Evolutionary conservation across 2,113 vertebrate genomes (phyloP), one percentile per base, ranked within the genome.

Genomic region (Halichoerus grypus): DNA sequence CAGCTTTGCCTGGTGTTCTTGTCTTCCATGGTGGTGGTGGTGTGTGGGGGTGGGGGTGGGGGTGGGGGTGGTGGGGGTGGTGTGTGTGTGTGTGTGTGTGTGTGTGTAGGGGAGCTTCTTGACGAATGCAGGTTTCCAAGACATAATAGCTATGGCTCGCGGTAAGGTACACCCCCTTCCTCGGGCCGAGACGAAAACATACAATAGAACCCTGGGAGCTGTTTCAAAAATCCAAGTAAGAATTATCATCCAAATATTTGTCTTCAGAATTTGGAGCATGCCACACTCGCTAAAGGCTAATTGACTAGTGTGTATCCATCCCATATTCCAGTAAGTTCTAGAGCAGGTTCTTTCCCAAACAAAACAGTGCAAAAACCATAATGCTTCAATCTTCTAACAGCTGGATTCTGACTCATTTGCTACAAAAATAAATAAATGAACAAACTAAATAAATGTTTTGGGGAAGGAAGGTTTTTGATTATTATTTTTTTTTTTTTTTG

Each of bases 11-110:
- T 36, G 5, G n/a, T 46, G 3, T 7, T 46, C 51, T 83, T 72
- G 55, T n/a, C 42, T 15, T 79, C 3, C 0, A 0, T 0, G 10
- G 21, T 31, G 5, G 22, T 59, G 59, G 24, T n/a, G 7, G 13
- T n/a, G 31, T 15, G 57, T 46, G 46, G 6, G 8, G 46, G 46
- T 3, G 39, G 3, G 49, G 10, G 42, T 63, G 39, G 3, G 49
- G 10, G 42, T 63, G 22, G 39, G 39, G 4, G 39, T 42, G 22
- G 61, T 4, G 59, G 21, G 57, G 57, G 81, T 31, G 39, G 65
- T 63, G 22, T 33, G 61, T 7, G 31, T 15, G 55, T 46, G 42
- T 63, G 22, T 33, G 61, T 7, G 59, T 33, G 81, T 81, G 81
- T 28, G 39, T 65, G 11, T 49, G 21, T 36, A 5, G 39, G 22